Conservation (phyloP, 1,140 invertebrate species). For the Papilio xuthus region DNA sequence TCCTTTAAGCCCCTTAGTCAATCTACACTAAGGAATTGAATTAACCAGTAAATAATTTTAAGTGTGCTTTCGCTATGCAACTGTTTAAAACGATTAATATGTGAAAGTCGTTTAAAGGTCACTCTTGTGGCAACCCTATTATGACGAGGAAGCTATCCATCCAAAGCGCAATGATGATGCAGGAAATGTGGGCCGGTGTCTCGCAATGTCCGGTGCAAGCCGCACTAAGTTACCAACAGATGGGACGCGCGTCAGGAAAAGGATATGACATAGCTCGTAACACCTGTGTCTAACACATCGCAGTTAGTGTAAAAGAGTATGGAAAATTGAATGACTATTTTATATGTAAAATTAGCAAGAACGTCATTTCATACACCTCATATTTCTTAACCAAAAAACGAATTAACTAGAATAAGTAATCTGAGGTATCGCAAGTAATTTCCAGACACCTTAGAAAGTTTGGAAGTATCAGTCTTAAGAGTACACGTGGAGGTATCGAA, state of each 20-base stretch:
- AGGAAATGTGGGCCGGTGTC: constrained; percentile 17
- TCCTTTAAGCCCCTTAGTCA: no score
- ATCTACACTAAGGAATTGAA: no score
- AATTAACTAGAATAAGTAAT: no score
- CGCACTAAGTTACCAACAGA: constrained; percentile 9
- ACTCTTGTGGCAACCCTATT: not conserved
- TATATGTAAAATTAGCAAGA: not conserved
- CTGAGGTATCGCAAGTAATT: no score
- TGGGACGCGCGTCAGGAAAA: constrained; percentile 7
- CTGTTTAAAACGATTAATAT: no score
- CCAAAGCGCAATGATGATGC: not conserved
- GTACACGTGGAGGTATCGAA: not conserved
- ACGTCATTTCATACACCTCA: no score
- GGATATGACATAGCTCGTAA: not conserved
- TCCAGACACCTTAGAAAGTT: no score
- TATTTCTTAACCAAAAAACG: no score
- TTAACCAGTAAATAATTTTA: no score
- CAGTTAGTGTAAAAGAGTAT: not conserved
- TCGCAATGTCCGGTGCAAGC: not conserved
- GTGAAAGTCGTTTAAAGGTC: no score
- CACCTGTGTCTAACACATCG: not conserved
- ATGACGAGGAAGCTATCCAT: constrained; percentile 4
- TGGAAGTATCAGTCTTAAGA: not conserved
- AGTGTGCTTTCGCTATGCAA: no score
- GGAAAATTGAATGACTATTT: not conserved